Base-by-base conservation (phyloP, 1,140 invertebrate genomes). In the Musca domestica region DNA sequence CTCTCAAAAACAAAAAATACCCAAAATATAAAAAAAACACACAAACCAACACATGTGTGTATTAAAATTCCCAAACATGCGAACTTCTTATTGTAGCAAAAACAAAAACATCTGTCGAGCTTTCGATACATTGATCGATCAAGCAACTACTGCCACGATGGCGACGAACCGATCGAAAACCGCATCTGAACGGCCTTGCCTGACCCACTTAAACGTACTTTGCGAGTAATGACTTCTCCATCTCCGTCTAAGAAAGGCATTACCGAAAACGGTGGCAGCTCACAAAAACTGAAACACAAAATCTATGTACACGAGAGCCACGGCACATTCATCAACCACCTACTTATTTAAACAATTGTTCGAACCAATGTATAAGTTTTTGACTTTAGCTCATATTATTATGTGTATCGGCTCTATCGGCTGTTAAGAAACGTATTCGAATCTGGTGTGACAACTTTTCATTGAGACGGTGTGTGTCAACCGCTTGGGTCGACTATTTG, bases 161-260 rank as follows among this genome's bases (percentile, higher is more conserved):
- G 2, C 14, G 20, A 64, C 63, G 34, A 25, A 46, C 19, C 23
- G n/a, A 47, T 49, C 15, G 10, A 19, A 34, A 64, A 41, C 10
- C 58, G 58, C 30, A 64, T 25, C 63, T 49, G 63, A 71, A 67
- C 76, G 76, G 75, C 76, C 76, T 77, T 77, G 76, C 70, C 74
- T 77, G 76, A 77, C 76, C 76, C 74, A 77, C 76, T 78, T 30
- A 30, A 30, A 58, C 54, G 54, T 58, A 58, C 54, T 58, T 58
- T 58, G n/a, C 23, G 30, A 72, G 68, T 68, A 70, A 71, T 69
- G 69, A 71, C 70, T 14, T 25, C 6, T 10, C 0, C 5, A 9
- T 30, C 27, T 30, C 27, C 9, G 3, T 4, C 27, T 30, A 30
- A 30, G 9, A 30, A 30, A 30, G 27, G 27, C 9, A 30, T 4